Evolutionary conservation across 1,140 invertebrate genomes (phyloP).

Genomic region (Hypothenemus hampei): DNA sequence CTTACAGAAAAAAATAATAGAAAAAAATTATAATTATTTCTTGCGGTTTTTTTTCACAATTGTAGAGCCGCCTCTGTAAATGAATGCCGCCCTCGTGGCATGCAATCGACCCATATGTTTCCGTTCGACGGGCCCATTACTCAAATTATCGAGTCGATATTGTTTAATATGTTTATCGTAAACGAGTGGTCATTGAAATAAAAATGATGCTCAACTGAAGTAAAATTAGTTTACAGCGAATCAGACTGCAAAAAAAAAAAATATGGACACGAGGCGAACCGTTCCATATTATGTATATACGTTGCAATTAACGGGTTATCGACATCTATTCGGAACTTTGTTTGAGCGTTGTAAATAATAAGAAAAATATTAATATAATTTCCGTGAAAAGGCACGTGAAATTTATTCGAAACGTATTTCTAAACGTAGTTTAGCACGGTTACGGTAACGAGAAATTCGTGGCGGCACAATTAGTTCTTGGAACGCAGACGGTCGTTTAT

Average conservation of each 20-base stretch:
- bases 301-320: too few relatives aligned
- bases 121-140: slow-evolving; percentile 17
- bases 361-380: neutral
- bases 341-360: neutral
- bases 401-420: slow-evolving; percentile 2
- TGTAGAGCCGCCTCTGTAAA: too few relatives aligned
- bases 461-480: slow-evolving; percentile 4
- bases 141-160: slow-evolving; percentile 14
- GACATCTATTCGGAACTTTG: too few relatives aligned
- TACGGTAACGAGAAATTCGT: neutral
- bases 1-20: too few relatives aligned
- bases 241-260: too few relatives aligned
- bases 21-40: too few relatives aligned
- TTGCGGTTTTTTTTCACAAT: too few relatives aligned
- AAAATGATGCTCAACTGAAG: slow-evolving; percentile 20
- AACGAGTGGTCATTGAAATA: slow-evolving; percentile 5
- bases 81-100: neutral
- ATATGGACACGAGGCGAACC: too few relatives aligned
- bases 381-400: neutral
- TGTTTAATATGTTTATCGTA: slow-evolving; percentile 22
- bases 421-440: neutral
- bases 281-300: too few relatives aligned
- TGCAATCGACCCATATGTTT: slow-evolving; percentile 7
- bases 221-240: too few relatives aligned
- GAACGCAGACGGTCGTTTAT: slow-evolving; percentile 6